phyloP scores from a whole-genome alignment of 1,140 invertebrate species.

The Drosophila subpulchrella region DNA sequence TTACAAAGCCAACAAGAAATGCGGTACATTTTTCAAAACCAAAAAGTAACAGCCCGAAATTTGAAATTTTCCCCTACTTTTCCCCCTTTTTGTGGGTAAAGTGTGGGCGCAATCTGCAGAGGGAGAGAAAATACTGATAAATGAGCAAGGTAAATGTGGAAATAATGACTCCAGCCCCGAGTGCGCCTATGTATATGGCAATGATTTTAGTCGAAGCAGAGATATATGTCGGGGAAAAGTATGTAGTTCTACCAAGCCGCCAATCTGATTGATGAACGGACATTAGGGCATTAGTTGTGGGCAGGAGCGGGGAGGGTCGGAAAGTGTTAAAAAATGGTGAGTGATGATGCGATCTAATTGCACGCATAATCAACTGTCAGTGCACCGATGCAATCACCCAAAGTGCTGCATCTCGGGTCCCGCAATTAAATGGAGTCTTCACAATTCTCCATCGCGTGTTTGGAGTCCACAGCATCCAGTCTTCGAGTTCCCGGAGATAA shows the following conservation, averaged over 20 bases:
- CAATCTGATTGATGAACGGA: conserved; percentile 76
- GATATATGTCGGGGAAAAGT: conserved; percentile 48
- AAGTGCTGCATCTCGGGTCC: conserved; percentile 44
- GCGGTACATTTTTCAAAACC: conserved; percentile 19
- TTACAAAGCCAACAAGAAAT: conserved; percentile 52
- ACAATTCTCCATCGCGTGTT: conserved; percentile 56
- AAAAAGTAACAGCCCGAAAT: conserved; percentile 19
- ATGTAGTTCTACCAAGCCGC: conserved; percentile 63
- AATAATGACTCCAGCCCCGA: conserved; percentile 64
- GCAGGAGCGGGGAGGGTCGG: conserved; percentile 32
- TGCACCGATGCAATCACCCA: conserved; percentile 60
- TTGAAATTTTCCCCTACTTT: conserved; percentile 28
- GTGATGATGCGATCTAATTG: conserved; percentile 80
- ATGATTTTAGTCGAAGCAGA: conserved; percentile 52
- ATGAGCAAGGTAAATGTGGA: conserved; percentile 75
- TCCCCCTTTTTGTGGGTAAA: conserved; percentile 14
- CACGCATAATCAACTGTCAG: conserved; percentile 69
- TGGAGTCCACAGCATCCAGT: conserved; percentile 38
- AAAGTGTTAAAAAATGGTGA: conserved; percentile 81
- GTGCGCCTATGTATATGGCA: conserved; percentile 9
- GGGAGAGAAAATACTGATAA: conserved; percentile 70
- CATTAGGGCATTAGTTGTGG: conserved; percentile 65
- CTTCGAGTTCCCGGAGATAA: conserved; percentile 38
- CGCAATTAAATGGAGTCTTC: conserved; percentile 71
- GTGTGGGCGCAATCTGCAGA: conserved; percentile 61